Conservation (phyloP, 2,113 vertebrate genomes). For the Urocitellus parryii region DNA sequence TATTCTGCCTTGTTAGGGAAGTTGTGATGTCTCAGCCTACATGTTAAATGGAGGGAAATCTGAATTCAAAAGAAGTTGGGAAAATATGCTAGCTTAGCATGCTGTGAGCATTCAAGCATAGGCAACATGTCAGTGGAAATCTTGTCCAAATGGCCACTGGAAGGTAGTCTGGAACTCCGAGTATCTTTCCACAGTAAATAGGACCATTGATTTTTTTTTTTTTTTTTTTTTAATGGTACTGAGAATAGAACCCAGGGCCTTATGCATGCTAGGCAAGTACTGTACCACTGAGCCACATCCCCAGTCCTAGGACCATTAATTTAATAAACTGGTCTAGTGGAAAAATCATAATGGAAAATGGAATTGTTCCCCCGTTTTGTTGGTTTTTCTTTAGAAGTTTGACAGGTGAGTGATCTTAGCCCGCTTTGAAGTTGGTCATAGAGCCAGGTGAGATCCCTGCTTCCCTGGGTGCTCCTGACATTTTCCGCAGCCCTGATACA, state of each 20-base stretch:
- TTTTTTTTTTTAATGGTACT: too few species aligned
- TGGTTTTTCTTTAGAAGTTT: constrained; percentile 31
- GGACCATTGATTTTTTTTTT: neutral
- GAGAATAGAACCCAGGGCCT: too few species aligned
- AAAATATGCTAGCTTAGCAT: neutral
- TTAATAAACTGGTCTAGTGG: constrained; percentile 10
- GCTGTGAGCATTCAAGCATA: neutral
- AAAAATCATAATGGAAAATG: constrained; percentile 18
- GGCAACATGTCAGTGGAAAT: neutral
- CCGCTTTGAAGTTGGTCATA: constrained; percentile 57
- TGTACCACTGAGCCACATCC: too few species aligned
- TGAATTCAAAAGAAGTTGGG: neutral
- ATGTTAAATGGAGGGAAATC: neutral
- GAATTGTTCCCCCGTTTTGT: neutral
- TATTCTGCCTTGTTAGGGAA: neutral
- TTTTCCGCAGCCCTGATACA: constrained; percentile 35
- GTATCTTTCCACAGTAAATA: neutral
- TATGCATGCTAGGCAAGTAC: too few species aligned
- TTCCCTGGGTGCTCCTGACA: neutral
- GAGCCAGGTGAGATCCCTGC: neutral
- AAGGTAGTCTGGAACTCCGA: neutral
- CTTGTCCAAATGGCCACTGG: neutral
- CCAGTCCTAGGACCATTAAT: neutral
- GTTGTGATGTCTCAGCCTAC: neutral
- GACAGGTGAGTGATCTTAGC: constrained; percentile 51